These are phyloP conservation scores for Acholoe squamosa DNA, from an alignment of 2,888 invertebrate genomes.

Conservation along the genomic window DNA sequence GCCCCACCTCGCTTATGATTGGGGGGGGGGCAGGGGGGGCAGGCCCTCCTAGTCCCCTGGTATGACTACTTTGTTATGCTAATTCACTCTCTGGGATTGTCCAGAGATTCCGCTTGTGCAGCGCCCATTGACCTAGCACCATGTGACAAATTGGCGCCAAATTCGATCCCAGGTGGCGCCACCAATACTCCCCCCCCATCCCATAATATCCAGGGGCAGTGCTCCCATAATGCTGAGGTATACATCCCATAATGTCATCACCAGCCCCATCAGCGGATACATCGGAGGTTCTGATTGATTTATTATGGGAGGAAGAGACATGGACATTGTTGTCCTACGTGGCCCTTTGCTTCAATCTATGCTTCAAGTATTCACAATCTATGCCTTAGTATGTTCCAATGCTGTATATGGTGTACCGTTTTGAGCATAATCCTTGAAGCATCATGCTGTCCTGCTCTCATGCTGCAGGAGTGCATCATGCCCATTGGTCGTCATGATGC, in stretches of 20 bases:
- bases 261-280: neutral
- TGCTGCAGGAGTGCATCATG: too few relatives aligned
- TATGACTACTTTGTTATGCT: neutral
- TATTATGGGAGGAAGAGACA: neutral
- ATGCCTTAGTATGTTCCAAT: too few relatives aligned
- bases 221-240: neutral
- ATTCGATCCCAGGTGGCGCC: conserved; percentile 31
- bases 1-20: too few relatives aligned
- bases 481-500: too few relatives aligned
- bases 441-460: neutral
- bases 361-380: too few relatives aligned
- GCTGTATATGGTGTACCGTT: too few relatives aligned
- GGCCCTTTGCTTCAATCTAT: too few relatives aligned
- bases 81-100: neutral
- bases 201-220: conserved; percentile 25
- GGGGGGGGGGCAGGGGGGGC: too few relatives aligned
- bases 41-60: too few relatives aligned
- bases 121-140: neutral
- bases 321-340: neutral
- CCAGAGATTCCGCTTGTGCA: neutral
- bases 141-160: conserved; percentile 13
- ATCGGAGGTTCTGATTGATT: conserved; percentile 11
- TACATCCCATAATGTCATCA: conserved; percentile 17
- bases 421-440: too few relatives aligned
- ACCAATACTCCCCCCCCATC: neutral